Evolutionary conservation across 2,113 vertebrate genomes (phyloP), one percentile per base, ranked within the genome.

Genomic region (Ptyas mucosa): DNA sequence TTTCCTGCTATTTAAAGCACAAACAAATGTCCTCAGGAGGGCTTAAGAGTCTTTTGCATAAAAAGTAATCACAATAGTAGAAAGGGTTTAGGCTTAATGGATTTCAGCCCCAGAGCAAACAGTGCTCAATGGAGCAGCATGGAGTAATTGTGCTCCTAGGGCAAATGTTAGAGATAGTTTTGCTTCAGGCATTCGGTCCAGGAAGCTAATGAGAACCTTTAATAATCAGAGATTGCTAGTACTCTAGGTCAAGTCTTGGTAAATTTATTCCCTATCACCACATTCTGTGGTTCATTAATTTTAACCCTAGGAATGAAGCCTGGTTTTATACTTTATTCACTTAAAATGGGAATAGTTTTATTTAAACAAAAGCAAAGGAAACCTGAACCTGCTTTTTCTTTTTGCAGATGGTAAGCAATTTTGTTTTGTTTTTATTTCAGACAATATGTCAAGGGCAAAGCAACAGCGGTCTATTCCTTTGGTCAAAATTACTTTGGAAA

Each of bases 401-500:
- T 0, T 53, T 12, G 0, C 21, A 94, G 58, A 11, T 8, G 87
- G 61, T 0, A 93, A 11, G 75, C 7, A 34, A 5, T 54, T 55
- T 88, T 81, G 1, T 87, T 61, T 91, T 81, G 8, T 81, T 81
- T 75, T 90, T 92, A 91, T 88, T 92, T 51, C 39, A 87, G 69
- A 53, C 55, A 39, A 4, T 34, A 0, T 24, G 24, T 93, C 46
- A 69, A 15, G 39, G 52, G 43, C 46, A 93, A 75, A 90, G 69
- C 85, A 57, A 57, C 34, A 43, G 89, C 69, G 21, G 91, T 91
- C 93, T 10, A 49, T 8, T 85, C 12, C 8, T 87, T 94, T n/a
- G 7, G 90, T 86, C 29, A 64, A 26, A 95, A 53, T n/a, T 90
- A n/a, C 55, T 92, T 85, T 49, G 20, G 87, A 92, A 90, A 91